Percentiles rank a stretch among this genome's conserved stretches.
Conservation (phyloP, 2,797 vertebrate species). For the Bovichtus variegatus region DNA sequence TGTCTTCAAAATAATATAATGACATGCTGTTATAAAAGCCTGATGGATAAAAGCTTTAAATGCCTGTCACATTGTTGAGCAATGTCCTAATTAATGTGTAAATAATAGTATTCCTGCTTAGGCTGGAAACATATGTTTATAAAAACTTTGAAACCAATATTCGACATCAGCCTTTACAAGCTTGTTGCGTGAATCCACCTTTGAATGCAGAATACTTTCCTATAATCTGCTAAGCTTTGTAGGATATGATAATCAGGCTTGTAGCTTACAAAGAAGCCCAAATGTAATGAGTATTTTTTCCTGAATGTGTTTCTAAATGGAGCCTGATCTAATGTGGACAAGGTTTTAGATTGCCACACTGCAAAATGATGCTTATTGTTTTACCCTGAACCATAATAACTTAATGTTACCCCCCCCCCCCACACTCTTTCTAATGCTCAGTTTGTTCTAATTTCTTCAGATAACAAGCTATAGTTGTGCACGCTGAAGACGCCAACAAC, state of each 20-base stretch:
- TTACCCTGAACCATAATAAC: conserved; percentile 27
- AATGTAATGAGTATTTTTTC: conserved; percentile 28
- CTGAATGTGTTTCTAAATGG: conserved; percentile 24
- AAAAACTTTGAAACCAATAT: conserved; percentile 17
- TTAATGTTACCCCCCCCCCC: not conserved
- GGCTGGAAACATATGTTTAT: not conserved
- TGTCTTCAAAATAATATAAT: too few species aligned
- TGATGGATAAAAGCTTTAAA: too few species aligned
- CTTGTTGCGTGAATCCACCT: conserved; percentile 7
- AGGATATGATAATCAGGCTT: conserved; percentile 34
- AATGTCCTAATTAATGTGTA: conserved; percentile 33
- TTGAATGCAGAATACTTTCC: conserved; percentile 30
- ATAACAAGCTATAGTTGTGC: conserved; percentile 19
- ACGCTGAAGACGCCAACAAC: conserved; percentile 24
- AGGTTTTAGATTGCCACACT: conserved; percentile 31
- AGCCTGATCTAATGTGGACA: conserved; percentile 51
- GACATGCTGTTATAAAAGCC: too few species aligned
- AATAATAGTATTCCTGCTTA: conserved; percentile 25
- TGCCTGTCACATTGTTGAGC: too few species aligned
- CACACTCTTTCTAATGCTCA: conserved; percentile 13
- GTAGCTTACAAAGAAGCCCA: conserved; percentile 23
- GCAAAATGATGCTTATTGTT: conserved; percentile 18
- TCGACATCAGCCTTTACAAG: not conserved
- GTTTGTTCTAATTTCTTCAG: conserved; percentile 18
- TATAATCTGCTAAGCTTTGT: conserved; percentile 32